Evolutionary conservation across 1,140 invertebrate species (phyloP).

Genomic region (Drosophila truncata): DNA sequence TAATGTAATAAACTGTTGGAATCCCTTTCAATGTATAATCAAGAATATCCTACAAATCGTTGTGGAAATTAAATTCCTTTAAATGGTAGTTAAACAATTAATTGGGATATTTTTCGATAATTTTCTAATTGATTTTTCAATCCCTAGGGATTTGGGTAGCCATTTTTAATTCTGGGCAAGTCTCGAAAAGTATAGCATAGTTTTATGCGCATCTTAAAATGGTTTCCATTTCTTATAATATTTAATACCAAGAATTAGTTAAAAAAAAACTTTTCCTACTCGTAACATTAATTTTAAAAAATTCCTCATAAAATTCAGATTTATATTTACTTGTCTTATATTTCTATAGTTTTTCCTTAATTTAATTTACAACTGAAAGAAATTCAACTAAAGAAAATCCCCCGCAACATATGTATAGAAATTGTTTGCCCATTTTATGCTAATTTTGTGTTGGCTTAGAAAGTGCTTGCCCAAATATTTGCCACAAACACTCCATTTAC

Average conservation of each 20-base stretch:
- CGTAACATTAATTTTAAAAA: no score
- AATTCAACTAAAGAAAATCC: background rate
- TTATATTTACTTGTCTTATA: background rate
- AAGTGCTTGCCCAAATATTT: constrained; percentile 43
- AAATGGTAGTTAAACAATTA: no score
- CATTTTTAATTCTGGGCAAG: no score
- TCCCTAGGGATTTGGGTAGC: background rate
- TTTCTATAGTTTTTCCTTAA: background rate
- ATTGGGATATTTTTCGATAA: no score
- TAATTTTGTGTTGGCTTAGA: constrained; percentile 19
- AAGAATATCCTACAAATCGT: background rate
- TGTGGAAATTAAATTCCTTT: background rate
- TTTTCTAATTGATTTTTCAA: background rate
- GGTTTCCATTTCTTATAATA: background rate
- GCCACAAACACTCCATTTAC: constrained; percentile 32
- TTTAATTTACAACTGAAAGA: background rate
- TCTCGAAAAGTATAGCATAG: background rate
- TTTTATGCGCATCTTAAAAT: background rate
- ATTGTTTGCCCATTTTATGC: constrained; percentile 23
- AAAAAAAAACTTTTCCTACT: no score
- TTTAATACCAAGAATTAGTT: no score
- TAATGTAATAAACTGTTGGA: no score
- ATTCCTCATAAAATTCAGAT: no score
- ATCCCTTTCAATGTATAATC: background rate
- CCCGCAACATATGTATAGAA: background rate